Percentiles rank a stretch among this genome's conserved stretches.
These are phyloP conservation scores for Caenorhabditis tropicalis DNA, from an alignment of 1,140 invertebrate genomes.

Conservation along the genomic window DNA sequence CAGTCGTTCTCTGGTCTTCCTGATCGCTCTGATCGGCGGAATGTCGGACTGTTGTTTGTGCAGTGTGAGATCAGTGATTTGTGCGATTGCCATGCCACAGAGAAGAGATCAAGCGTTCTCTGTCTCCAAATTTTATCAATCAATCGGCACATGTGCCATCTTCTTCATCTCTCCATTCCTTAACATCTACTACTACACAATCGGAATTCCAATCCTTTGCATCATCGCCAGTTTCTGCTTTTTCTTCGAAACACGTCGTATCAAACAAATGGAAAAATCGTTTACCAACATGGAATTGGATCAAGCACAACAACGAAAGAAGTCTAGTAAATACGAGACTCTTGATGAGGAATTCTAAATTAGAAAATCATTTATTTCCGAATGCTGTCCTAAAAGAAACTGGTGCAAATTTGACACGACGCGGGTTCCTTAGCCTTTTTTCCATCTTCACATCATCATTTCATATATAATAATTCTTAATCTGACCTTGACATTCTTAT, in stretches of 20 bases:
- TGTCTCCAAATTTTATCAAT: constrained; percentile 47
- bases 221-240: constrained; percentile 19
- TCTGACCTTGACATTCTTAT: constrained; percentile 19
- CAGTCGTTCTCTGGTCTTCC: background rate
- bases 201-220: constrained; percentile 30
- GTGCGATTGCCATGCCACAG: constrained; percentile 28
- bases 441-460: background rate
- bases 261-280: constrained; percentile 13
- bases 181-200: constrained; percentile 20
- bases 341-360: constrained; percentile 31
- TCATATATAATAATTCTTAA: constrained; percentile 12
- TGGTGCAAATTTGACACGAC: background rate
- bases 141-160: background rate
- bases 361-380: background rate
- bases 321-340: constrained; percentile 16
- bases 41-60: constrained; percentile 37
- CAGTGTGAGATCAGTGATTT: constrained; percentile 38
- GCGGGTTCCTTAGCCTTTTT: background rate
- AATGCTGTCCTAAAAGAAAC: background rate
- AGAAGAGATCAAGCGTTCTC: constrained; percentile 48
- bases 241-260: constrained; percentile 19
- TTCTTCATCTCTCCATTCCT: constrained; percentile 33
- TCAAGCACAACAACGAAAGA: constrained; percentile 1
- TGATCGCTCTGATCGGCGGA: constrained; percentile 37
- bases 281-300: constrained; percentile 16